Percentiles rank a stretch among this genome's conserved stretches.
phyloP scores from a whole-genome alignment of 2,797 vertebrate genomes.

The Cossypha niveicapilla region DNA sequence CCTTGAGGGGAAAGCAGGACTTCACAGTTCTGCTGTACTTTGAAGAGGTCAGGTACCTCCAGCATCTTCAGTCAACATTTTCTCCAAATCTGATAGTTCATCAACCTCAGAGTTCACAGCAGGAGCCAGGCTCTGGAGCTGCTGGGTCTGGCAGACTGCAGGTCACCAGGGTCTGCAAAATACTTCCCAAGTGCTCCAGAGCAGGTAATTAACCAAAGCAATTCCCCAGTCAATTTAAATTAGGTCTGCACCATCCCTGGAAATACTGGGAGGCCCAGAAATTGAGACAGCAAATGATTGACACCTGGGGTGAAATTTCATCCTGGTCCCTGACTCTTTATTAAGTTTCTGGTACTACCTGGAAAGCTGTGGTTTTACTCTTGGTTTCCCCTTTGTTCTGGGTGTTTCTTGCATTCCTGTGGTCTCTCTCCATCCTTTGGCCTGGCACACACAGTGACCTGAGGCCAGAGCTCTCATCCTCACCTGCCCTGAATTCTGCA shows the following conservation, averaged over 20 bases:
- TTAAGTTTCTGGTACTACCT: background rate
- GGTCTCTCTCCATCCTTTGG: background rate
- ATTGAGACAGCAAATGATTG: fast-evolving
- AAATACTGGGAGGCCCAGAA: background rate
- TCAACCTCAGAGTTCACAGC: background rate
- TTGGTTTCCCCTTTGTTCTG: background rate
- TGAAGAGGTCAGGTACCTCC: background rate
- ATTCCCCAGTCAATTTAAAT: background rate
- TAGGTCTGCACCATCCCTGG: background rate
- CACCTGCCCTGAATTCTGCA: background rate
- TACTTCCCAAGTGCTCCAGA: background rate
- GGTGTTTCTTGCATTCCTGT: background rate
- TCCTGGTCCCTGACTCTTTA: background rate
- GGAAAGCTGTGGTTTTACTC: background rate
- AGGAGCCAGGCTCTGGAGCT: background rate
- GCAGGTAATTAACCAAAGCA: background rate
- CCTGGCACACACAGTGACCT: background rate
- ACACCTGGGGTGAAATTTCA: background rate
- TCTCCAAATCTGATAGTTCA: background rate
- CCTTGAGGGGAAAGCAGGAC: background rate
- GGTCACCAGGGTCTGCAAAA: background rate
- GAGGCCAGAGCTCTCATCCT: background rate
- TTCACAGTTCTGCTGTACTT: background rate
- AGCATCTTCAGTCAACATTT: background rate
- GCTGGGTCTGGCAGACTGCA: background rate